Base-by-base conservation (phyloP, 2,888 invertebrate genomes). In the Masnerella sp. region DNA sequence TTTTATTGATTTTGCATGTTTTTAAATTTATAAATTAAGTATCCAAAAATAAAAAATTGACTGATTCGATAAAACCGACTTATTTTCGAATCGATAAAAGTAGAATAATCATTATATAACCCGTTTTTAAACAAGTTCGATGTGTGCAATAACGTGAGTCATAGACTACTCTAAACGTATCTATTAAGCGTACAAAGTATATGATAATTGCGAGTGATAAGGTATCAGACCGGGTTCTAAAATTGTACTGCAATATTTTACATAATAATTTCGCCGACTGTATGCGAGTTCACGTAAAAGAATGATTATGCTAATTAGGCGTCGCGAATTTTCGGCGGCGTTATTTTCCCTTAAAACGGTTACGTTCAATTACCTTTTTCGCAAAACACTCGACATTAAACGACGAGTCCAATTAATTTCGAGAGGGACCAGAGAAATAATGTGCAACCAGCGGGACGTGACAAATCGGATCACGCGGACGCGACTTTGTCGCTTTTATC, bases 191-290 rank as follows among this genome's bases (percentile, higher is more conserved):
- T 54, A 61, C 61, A 69, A 47, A 61, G 54, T 61, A 49, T 70
- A 70, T 49, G 70, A 70, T 70, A 70, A 70, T 70, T 62, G 49
- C 56, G 36, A 7, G 49, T 30, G 62, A 70, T 70, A 70, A 70
- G 43, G 43, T 70, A 70, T 62, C 70, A 36, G 36, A 64, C 43
- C 49, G 28, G 36, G 49, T 70, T n/a, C 56, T 49, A 34, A 64
- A 70, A 70, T 70, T 70, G 56, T 56, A 40, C 62, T 18, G 58
- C 62, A 64, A 64, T 64, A 70, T 70, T 70, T 70, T 62, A 70
- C 61, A 70, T 70, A 70, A 56, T 70, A 62, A 70, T 70, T 43
- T 47, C 34, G 25, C 20, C 30, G 43, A 4, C 14, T 36, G 45
- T n/a, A 47, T 22, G 56, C 54, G 51, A 40, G 61, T 18, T 11